Evolutionary conservation across 2,888 invertebrate genomes (phyloP), one percentile per base, ranked within the genome.

Genomic region (Aquatica leii): DNA sequence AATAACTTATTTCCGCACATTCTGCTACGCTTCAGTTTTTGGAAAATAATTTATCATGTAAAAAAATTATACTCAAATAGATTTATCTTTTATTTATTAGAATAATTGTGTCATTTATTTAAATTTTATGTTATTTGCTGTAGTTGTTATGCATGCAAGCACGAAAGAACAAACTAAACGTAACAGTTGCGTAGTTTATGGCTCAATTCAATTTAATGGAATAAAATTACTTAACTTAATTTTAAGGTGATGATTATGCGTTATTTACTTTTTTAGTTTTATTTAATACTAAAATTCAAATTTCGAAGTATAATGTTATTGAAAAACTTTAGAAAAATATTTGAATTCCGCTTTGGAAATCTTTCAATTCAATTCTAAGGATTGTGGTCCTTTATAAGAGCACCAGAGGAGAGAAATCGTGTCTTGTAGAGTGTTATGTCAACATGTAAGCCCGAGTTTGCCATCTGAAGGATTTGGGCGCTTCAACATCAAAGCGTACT

Each of bases 341-440:
- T 24, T 46, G 46, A 46, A 46, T 20, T 11, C n/a, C 18, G 18
- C 46, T 46, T 46, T 46, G 18, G 18, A 46, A 50, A 34, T 21
- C 34, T 20, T 50, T n/a, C 43, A 43, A 17, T 15, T 24, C 24
- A 24, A 24, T 24, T 24, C 18, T 14, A 48, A 56, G 18, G 20
- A 49, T 56, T 55, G 31, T 48, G 18, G 58, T 53, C 54, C 49
- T 53, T 57, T 31, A 58, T 46, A 49, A 62, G 56, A 51, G 40
- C 43, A 14, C 62, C 24, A 37, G 40, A 51, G 56, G 52, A 37
- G 51, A 52, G 49, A 62, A 58, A 58, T 59, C 53, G 40, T 60
- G 51, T 62, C 57, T 59, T 59, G 57, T 68, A 53, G 65, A 73
- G 72, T 71, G 70, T 63, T 69, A 51, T 71, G 70, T 73, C 70